Evolutionary conservation across 1,140 invertebrate genomes (phyloP).

Genomic region (Drosophila nebulosa): DNA sequence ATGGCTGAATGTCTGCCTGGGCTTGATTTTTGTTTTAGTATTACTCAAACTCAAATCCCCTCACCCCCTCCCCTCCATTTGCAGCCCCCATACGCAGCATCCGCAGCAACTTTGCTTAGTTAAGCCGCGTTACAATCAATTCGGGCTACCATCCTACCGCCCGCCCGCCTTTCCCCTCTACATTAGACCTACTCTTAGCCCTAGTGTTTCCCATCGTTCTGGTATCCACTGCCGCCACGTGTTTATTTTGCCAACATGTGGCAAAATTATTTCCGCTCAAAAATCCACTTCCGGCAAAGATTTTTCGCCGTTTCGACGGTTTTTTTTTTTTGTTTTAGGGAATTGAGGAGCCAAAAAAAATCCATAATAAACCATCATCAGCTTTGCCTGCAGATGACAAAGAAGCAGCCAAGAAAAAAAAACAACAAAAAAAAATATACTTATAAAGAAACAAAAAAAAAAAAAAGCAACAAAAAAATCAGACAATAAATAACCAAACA

Average conservation of each 20-base stretch:
- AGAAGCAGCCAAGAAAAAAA: constrained; percentile 13
- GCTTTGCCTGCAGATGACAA: constrained; percentile 26
- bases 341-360: constrained; percentile 60
- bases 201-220: not conserved
- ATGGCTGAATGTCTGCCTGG: constrained; percentile 7
- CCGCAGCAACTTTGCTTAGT: not conserved
- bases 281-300: constrained; percentile 65
- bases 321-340: constrained; percentile 44
- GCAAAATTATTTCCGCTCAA: constrained; percentile 75
- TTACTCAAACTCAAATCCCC: constrained; percentile 14
- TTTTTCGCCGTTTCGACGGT: constrained; percentile 2
- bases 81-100: too few species aligned
- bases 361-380: constrained; percentile 7
- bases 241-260: constrained; percentile 71
- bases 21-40: constrained; percentile 52
- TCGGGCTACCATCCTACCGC: not conserved
- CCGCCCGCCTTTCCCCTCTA: too few species aligned
- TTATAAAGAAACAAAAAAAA: too few species aligned
- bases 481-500: constrained; percentile 1
- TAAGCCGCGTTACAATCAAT: not conserved
- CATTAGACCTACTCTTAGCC: too few species aligned
- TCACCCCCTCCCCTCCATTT: not conserved
- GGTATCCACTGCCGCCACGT: not conserved
- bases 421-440: not conserved
- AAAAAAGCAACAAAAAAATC: not conserved